Conservation (phyloP, 1,140 invertebrate species). For the Ips typographus region DNA sequence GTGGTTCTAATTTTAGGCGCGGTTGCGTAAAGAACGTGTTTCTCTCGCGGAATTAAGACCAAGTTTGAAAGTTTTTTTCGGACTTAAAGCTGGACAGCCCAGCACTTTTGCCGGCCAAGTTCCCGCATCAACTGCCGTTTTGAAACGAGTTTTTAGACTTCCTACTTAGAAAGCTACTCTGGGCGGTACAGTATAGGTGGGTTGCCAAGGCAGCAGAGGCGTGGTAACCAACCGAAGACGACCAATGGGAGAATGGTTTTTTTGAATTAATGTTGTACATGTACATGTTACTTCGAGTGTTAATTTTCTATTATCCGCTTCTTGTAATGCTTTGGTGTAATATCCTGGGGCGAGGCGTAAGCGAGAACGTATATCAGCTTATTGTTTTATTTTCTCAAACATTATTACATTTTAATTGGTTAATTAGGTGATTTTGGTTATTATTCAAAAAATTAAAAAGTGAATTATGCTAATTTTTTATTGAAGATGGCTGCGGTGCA, state of each 20-base stretch:
- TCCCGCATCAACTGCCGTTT: slow-evolving; percentile 33
- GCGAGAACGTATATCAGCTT: not conserved
- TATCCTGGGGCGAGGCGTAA: slow-evolving; percentile 11
- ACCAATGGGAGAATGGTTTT: slow-evolving; percentile 29
- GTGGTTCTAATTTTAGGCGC: slow-evolving; percentile 7
- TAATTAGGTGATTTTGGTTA: not conserved
- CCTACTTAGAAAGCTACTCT: slow-evolving; percentile 38
- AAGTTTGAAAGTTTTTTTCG: not conserved
- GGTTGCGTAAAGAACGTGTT: slow-evolving; percentile 13
- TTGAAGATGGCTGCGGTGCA: not conserved
- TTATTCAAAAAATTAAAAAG: slow-evolving; percentile 1
- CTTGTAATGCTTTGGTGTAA: slow-evolving; percentile 26
- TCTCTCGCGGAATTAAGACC: slow-evolving; percentile 9
- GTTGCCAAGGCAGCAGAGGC: slow-evolving; percentile 36
- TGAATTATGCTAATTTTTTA: not conserved
- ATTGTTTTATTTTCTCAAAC: too few relatives aligned
- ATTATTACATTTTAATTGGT: slow-evolving; percentile 1
- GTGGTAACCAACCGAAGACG: slow-evolving; percentile 20
- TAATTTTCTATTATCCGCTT: slow-evolving; percentile 42
- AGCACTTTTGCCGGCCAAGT: not conserved
- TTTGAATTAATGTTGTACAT: slow-evolving; percentile 33
- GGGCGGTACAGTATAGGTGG: slow-evolving; percentile 33
- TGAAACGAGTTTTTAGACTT: slow-evolving; percentile 36
- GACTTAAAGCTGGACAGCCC: too few relatives aligned
- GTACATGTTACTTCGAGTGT: slow-evolving; percentile 35